phyloP scores from a whole-genome alignment of 2,797 vertebrate species.

The Anguilla marmorata region DNA sequence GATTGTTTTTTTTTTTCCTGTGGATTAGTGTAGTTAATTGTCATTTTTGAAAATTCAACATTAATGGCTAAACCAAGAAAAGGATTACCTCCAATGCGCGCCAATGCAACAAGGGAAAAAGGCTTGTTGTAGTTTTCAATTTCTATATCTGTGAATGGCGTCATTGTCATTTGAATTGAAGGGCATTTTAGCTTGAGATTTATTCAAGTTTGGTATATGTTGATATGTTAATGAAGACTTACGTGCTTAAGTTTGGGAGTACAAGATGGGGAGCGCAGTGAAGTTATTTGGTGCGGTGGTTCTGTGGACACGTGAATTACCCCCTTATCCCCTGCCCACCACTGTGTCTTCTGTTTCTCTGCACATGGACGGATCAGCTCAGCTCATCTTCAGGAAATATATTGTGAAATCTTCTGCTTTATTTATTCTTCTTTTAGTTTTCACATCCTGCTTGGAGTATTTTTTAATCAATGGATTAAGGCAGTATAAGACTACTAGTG shows the following conservation, averaged over 20 bases:
- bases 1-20: background rate
- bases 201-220: background rate
- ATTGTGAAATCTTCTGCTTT: background rate
- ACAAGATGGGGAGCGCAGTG: background rate
- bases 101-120: background rate
- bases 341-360: background rate
- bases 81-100: background rate
- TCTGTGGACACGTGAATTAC: background rate
- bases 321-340: background rate
- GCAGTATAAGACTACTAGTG: background rate
- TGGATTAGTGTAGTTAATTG: slow-evolving; percentile 26
- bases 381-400: background rate
- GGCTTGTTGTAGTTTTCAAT: slow-evolving; percentile 7
- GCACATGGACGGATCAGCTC: background rate
- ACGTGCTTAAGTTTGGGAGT: background rate
- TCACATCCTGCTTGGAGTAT: background rate
- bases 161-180: background rate
- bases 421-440: background rate
- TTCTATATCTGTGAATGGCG: background rate
- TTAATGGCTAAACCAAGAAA: slow-evolving; percentile 1
- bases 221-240: background rate
- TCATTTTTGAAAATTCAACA: slow-evolving; percentile 8
- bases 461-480: background rate
- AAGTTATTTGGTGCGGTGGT: background rate
- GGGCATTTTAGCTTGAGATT: background rate